These are phyloP conservation scores for Maylandia zebra DNA, from an alignment of 2,113 vertebrate genomes.

Conservation along the genomic window DNA sequence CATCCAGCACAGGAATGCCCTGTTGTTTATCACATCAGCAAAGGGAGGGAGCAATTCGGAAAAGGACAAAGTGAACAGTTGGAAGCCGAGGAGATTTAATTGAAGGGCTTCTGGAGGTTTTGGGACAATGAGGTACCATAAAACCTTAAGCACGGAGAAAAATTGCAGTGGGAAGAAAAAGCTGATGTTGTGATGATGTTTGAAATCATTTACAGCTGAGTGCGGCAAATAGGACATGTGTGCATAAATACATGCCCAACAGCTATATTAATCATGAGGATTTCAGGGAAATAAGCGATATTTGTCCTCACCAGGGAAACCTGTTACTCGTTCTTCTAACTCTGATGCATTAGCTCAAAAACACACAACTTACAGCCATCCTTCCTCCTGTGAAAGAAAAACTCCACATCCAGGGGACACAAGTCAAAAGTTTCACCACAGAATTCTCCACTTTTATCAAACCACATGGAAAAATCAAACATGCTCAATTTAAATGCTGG, in stretches of 20 bases:
- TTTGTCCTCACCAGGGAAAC: background rate
- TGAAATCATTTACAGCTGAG: slow-evolving; percentile 53
- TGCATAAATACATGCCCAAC: background rate
- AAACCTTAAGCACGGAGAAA: slow-evolving; percentile 48
- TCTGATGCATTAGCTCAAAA: background rate
- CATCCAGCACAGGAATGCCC: background rate
- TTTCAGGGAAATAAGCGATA: background rate
- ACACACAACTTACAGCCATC: background rate
- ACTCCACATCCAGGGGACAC: background rate
- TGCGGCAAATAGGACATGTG: background rate
- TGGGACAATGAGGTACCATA: slow-evolving; percentile 44
- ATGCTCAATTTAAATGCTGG: background rate
- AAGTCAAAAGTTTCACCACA: background rate
- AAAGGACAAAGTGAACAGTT: slow-evolving; percentile 36
- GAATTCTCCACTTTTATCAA: background rate
- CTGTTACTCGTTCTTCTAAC: background rate
- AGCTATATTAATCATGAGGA: background rate
- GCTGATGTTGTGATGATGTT: slow-evolving; percentile 37
- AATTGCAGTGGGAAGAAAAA: slow-evolving; percentile 50
- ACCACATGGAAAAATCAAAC: background rate
- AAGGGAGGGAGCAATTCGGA: slow-evolving; percentile 29
- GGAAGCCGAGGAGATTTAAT: slow-evolving; percentile 24
- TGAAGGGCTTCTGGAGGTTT: slow-evolving; percentile 35
- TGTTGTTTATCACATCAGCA: slow-evolving; percentile 31
- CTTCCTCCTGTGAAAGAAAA: background rate